Conservation (phyloP, 2,888 invertebrate genomes). For the Pristionchus exspectatus region DNA sequence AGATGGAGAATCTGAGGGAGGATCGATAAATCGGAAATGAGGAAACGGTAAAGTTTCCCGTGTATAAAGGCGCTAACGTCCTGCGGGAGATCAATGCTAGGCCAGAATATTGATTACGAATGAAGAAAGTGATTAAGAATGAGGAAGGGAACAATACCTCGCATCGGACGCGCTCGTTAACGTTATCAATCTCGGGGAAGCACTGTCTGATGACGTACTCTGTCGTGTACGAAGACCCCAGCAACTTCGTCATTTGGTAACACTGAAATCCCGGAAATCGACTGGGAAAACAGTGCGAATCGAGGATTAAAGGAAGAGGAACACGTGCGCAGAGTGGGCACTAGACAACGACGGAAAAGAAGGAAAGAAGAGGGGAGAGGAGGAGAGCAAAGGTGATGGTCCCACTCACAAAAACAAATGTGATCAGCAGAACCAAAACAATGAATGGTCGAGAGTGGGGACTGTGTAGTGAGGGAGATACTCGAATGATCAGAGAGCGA, state of each 20-base stretch:
- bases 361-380: neutral
- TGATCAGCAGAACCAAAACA: constrained; percentile 11
- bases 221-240: constrained; percentile 46
- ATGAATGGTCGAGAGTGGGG: neutral
- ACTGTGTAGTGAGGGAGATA: neutral
- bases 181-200: constrained; percentile 48
- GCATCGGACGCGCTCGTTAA: constrained; percentile 37
- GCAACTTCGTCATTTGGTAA: constrained; percentile 8
- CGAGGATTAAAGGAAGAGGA: neutral
- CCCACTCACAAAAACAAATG: neutral
- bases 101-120: too few relatives aligned
- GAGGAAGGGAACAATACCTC: constrained; percentile 15
- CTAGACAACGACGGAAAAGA: neutral
- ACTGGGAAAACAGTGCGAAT: neutral
- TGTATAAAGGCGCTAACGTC: too few relatives aligned
- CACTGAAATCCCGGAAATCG: neutral
- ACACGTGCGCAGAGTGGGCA: neutral
- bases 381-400: neutral
- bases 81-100: too few relatives aligned
- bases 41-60: too few relatives aligned
- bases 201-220: constrained; percentile 51
- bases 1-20: neutral
- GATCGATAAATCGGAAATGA: neutral
- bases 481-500: neutral
- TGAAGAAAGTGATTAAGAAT: neutral